Evolutionary conservation across 2,113 vertebrate species (phyloP), one percentile per base, ranked within the genome.

Genomic region (Spermophilus dauricus): DNA sequence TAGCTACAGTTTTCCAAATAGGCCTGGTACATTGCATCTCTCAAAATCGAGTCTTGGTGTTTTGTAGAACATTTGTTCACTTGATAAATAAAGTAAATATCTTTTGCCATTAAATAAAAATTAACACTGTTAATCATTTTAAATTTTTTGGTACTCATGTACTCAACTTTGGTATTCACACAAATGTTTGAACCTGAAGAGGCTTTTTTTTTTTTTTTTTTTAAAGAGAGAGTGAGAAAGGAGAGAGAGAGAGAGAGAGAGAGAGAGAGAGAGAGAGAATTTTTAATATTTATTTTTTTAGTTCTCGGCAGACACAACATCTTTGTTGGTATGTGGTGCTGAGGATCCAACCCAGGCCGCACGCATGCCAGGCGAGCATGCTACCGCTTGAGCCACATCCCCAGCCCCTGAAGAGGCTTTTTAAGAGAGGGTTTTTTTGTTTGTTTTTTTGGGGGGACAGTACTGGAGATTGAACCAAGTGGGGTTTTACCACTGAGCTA

Each of bases 21-120:
- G 77, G 65, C 51, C 42, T 86, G 65, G 26, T 24, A 73, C 9
- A 48, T 80, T 48, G 34, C 6, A 80, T 73, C 12, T 65, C 58
- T 72, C 14, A 73, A 58, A 83, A 63, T 84, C 32, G 11, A 70
- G 42, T 45, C 63, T 28, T 80, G 2, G 22, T 85, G 58, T 83
- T 88, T 76, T 77, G 10, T 69, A 65, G 37, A 24, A 70, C 39
- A 78, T 63, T 95, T 94, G 20, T 84, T 88, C 91, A 65, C 26
- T 65, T 84, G 28, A 28, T 89, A 14, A 37, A 24, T 51, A 51
- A 51, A 51, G 48, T 51, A 51, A 51, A 51, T 51, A 51, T 42
- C 5, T 80, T 88, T 34, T 92, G 30, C 24, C 51, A 78, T 13
- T 53, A 94, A 53, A 32, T 51, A 72, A 78, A 72, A 95, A 65